phyloP scores from a whole-genome alignment of 2,113 vertebrate species.

The Zingel zingel region DNA sequence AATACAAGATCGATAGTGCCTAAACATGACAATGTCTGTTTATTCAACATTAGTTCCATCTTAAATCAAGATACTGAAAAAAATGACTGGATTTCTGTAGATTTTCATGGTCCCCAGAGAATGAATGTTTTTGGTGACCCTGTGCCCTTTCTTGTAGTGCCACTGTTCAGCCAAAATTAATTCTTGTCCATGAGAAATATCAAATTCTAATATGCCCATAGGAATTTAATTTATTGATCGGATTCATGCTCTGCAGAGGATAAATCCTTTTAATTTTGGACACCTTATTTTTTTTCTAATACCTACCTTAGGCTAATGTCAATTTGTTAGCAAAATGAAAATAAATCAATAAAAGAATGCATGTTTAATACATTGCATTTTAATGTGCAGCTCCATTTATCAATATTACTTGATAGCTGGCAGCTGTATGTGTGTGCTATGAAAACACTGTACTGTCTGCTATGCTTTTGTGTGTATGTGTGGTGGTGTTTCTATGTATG shows the following conservation, averaged over 20 bases:
- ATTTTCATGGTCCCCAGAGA: neutral
- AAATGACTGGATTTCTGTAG: neutral
- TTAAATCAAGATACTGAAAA: neutral
- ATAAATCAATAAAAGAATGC: neutral
- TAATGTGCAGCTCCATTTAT: neutral
- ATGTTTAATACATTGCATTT: neutral
- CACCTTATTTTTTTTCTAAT: neutral
- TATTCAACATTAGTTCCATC: neutral
- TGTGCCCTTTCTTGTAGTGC: neutral
- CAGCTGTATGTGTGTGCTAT: neutral
- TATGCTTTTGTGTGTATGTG: neutral
- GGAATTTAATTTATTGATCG: neutral
- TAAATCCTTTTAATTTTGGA: neutral
- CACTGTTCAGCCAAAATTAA: too few species aligned
- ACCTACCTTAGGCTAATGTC: neutral
- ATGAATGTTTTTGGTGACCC: neutral
- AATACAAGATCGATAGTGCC: too few species aligned
- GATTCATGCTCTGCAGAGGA: neutral
- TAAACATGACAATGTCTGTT: too few species aligned
- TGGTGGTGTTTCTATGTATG: slow-evolving; percentile 27
- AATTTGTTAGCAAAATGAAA: neutral
- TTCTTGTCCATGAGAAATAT: neutral
- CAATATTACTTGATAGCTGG: neutral
- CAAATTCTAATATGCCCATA: neutral
- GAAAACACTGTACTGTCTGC: slow-evolving; percentile 26